Percentiles rank a stretch among this genome's conserved stretches.
Evolutionary conservation across 2,888 invertebrate genomes (phyloP).

Genomic region (Hydraecia micacea): DNA sequence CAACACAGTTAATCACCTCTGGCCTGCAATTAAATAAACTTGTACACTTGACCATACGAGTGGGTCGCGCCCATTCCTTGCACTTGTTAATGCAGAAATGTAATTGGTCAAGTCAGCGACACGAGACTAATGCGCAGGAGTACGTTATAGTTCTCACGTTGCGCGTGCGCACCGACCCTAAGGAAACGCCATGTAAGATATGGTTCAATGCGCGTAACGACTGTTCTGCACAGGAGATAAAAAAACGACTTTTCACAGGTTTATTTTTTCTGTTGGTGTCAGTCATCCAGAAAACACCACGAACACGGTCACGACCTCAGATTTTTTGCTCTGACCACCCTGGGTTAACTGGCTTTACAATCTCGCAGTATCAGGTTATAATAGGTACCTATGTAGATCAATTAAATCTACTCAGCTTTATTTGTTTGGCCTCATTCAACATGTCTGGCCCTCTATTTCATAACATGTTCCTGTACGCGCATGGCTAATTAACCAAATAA

Average conservation of each 20-base stretch:
- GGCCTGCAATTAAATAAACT: constrained; percentile 59
- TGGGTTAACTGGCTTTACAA: constrained; percentile 20
- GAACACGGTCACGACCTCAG: constrained; percentile 16
- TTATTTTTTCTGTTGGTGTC: constrained; percentile 49
- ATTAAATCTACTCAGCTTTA: constrained; percentile 11
- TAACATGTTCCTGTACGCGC: constrained; percentile 27
- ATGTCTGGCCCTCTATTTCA: constrained; percentile 28
- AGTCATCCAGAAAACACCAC: constrained; percentile 48
- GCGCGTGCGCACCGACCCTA: constrained; percentile 75
- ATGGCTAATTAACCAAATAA: constrained; percentile 45
- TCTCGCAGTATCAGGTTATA: constrained; percentile 15
- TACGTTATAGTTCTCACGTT: constrained; percentile 85
- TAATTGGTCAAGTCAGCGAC: constrained; percentile 79
- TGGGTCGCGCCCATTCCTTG: constrained; percentile 71
- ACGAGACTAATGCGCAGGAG: constrained; percentile 81
- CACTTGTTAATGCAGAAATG: constrained; percentile 82
- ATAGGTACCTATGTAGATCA: constrained; percentile 26
- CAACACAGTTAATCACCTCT: constrained; percentile 50
- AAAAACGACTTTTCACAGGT: constrained; percentile 74
- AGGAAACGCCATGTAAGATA: constrained; percentile 82
- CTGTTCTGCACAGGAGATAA: constrained; percentile 72
- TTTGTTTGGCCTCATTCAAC: constrained; percentile 44
- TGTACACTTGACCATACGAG: constrained; percentile 65
- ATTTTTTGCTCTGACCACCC: constrained; percentile 18
- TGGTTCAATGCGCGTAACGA: constrained; percentile 87